phyloP scores from a whole-genome alignment of 2,888 invertebrate genomes.

The Rhopalosiphum nymphaeae region DNA sequence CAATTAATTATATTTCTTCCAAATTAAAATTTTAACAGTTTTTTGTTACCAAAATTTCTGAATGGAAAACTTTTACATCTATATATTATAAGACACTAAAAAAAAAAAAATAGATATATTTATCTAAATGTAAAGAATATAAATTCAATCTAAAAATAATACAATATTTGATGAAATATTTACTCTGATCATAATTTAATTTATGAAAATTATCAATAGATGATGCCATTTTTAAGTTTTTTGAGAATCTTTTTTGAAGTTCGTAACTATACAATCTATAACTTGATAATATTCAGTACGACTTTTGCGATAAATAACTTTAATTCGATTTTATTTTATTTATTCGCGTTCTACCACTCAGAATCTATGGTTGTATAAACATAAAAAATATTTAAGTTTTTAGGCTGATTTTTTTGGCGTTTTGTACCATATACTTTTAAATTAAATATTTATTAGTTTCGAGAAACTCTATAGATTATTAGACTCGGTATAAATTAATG shows the following conservation, averaged over 20 bases:
- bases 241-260: constrained; percentile 10
- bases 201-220: constrained; percentile 1
- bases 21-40: not conserved
- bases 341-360: too few relatives aligned
- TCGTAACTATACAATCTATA: constrained; percentile 10
- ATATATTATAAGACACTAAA: constrained; percentile 33
- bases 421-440: too few relatives aligned
- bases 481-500: too few relatives aligned
- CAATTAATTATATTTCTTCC: too few relatives aligned
- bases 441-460: too few relatives aligned
- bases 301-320: not conserved
- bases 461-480: too few relatives aligned
- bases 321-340: too few relatives aligned
- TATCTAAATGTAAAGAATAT: not conserved
- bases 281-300: not conserved
- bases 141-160: not conserved
- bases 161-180: constrained; percentile 4
- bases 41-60: not conserved
- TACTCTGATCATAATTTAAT: constrained; percentile 14
- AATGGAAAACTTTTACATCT: not conserved
- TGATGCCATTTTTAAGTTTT: not conserved
- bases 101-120: constrained; percentile 23
- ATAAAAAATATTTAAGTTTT: too few relatives aligned
- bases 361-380: too few relatives aligned
- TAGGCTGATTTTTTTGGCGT: too few relatives aligned